phyloP scores from a whole-genome alignment of 2,113 vertebrate genomes.

The Ailuropoda melanoleuca region DNA sequence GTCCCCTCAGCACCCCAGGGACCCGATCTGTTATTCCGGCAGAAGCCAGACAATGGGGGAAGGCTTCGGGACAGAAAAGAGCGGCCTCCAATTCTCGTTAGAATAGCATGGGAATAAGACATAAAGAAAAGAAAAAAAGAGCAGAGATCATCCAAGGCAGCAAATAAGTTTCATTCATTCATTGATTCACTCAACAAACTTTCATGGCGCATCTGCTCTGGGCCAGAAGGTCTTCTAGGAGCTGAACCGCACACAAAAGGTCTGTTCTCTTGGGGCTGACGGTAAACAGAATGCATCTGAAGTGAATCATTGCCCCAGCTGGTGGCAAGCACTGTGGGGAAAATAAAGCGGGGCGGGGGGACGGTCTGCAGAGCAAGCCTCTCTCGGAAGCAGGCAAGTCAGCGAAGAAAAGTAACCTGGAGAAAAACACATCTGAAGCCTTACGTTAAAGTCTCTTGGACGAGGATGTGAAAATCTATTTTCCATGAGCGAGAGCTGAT shows the following conservation, averaged over 20 bases:
- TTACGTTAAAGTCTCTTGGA: not conserved
- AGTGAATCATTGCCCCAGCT: not conserved
- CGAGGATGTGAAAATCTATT: not conserved
- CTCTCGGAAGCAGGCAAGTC: fast-evolving
- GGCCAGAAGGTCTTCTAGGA: not conserved
- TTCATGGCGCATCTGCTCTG: not conserved
- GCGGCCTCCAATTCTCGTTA: not conserved
- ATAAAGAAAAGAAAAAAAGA: too few relatives aligned
- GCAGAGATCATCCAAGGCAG: not conserved
- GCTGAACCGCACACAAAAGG: not conserved
- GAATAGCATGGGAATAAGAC: not conserved
- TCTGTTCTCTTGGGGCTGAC: not conserved
- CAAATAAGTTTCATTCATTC: too few relatives aligned
- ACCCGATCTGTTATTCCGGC: not conserved
- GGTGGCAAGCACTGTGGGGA: not conserved
- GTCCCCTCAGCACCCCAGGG: not conserved
- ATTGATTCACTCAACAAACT: not conserved
- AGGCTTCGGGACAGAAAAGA: not conserved
- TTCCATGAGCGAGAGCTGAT: not conserved
- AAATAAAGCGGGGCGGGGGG: not conserved
- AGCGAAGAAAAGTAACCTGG: not conserved
- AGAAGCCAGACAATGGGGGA: not conserved
- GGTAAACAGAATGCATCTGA: not conserved
- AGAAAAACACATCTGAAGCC: not conserved
- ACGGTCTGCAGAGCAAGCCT: not conserved